phyloP scores from a whole-genome alignment of 2,888 invertebrate genomes.

The Leptopilina syphax region DNA sequence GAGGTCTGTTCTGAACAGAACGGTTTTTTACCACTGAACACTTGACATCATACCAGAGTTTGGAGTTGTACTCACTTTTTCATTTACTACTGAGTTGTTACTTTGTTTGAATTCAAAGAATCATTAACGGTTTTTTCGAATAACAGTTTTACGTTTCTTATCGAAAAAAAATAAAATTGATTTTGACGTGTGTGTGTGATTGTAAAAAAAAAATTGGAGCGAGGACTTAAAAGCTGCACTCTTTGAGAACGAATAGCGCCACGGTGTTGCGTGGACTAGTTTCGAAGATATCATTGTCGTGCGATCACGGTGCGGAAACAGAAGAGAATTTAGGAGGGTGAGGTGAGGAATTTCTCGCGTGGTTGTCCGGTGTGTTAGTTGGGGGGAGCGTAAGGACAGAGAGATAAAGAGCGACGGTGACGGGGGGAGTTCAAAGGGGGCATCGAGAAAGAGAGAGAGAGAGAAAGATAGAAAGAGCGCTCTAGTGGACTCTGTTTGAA shows the following conservation, averaged over 20 bases:
- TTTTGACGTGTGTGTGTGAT: not conserved
- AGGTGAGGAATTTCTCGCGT: conserved; percentile 66
- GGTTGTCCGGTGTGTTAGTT: conserved; percentile 56
- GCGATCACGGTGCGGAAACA: conserved; percentile 68
- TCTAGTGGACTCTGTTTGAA: conserved; percentile 64
- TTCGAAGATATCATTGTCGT: conserved; percentile 57
- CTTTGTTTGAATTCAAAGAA: conserved; percentile 2
- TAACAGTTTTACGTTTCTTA: not conserved
- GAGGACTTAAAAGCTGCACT: not conserved
- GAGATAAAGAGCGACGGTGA: conserved; percentile 42
- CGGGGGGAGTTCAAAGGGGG: conserved; percentile 48
- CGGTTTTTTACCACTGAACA: conserved; percentile 45
- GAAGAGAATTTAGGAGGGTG: conserved; percentile 66
- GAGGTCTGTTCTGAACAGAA: conserved; percentile 43
- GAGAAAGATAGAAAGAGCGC: conserved; percentile 55
- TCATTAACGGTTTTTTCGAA: not conserved
- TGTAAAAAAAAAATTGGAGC: not conserved
- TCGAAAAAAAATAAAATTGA: not conserved
- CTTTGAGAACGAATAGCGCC: conserved; percentile 24
- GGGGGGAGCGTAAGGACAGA: conserved; percentile 51
- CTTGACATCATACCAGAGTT: conserved; percentile 6
- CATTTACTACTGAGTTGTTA: not conserved
- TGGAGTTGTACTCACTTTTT: conserved; percentile 12
- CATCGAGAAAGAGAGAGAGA: conserved; percentile 49
- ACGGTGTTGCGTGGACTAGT: conserved; percentile 40